phyloP scores from a whole-genome alignment of 1,140 invertebrate genomes.

The Pararge aegeria region DNA sequence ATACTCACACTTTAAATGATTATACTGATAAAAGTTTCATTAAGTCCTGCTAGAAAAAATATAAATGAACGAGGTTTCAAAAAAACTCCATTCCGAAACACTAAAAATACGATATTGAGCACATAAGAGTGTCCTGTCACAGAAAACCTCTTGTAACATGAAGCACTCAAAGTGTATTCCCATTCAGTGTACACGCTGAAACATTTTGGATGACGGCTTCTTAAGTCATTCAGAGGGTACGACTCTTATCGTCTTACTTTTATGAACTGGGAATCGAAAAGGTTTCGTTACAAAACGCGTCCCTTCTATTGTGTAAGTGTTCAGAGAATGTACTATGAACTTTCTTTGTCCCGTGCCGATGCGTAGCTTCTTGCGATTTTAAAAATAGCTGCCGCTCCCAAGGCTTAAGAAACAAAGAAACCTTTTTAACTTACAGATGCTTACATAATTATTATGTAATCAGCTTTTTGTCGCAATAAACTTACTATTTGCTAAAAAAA shows the following conservation, averaged over 20 bases:
- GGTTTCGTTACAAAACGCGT: conserved; percentile 28
- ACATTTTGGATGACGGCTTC: conserved; percentile 51
- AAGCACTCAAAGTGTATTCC: background rate
- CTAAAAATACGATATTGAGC: conserved; percentile 1
- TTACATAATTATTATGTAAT: background rate
- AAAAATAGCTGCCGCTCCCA: background rate
- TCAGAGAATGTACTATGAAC: background rate
- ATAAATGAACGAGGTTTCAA: background rate
- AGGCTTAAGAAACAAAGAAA: background rate
- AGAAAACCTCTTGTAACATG: conserved; percentile 56
- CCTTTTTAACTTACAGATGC: background rate
- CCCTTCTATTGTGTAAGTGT: conserved; percentile 10
- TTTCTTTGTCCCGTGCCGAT: conserved; percentile 1
- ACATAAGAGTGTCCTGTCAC: conserved; percentile 21
- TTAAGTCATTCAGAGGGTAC: conserved; percentile 56
- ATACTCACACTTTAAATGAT: too few relatives aligned
- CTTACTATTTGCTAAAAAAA: too few relatives aligned
- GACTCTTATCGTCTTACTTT: conserved; percentile 67
- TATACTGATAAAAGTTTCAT: too few relatives aligned
- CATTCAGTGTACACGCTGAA: conserved; percentile 27
- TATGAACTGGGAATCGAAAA: conserved; percentile 64
- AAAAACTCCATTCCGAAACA: background rate
- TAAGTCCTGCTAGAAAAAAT: background rate
- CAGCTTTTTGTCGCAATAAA: too few relatives aligned
- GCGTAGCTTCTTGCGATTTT: background rate